Evolutionary conservation across 1,140 invertebrate species (phyloP).

Genomic region (Camponotus pennsylvanicus): DNA sequence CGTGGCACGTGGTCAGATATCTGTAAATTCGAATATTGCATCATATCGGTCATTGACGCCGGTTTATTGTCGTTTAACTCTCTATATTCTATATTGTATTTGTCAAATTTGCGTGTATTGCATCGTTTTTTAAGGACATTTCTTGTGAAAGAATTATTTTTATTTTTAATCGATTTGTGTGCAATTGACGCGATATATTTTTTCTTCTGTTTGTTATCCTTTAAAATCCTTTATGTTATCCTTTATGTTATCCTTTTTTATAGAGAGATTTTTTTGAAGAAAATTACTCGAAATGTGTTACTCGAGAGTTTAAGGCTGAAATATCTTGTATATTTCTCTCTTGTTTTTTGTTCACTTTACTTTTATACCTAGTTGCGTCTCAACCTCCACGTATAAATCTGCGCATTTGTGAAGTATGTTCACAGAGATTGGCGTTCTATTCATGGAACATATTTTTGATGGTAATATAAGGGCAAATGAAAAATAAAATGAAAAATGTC

Average conservation of each 20-base stretch:
- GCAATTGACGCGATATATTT: too few species aligned
- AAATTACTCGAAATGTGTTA: not conserved
- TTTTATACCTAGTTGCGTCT: slow-evolving; percentile 8
- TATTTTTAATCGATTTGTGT: too few species aligned
- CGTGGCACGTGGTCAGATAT: not conserved
- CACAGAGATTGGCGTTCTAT: not conserved
- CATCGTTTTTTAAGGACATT: too few species aligned
- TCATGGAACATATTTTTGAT: slow-evolving; percentile 37
- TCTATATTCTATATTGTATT: too few species aligned
- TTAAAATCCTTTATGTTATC: not conserved
- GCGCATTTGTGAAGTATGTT: slow-evolving; percentile 3
- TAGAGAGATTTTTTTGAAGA: not conserved
- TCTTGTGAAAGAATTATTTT: too few species aligned
- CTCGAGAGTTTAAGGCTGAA: not conserved
- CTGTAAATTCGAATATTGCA: slow-evolving; percentile 36
- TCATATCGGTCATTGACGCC: slow-evolving; percentile 22
- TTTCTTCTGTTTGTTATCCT: too few species aligned
- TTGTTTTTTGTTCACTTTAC: slow-evolving; percentile 3
- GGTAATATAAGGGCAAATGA: slow-evolving; percentile 64
- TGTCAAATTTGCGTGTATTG: too few species aligned
- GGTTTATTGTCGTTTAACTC: slow-evolving; percentile 16
- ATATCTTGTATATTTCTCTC: slow-evolving; percentile 12
- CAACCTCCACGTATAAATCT: not conserved
- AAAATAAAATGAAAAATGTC: slow-evolving; percentile 73
- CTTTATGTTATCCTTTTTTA: not conserved